Base-by-base conservation (phyloP, 1,140 invertebrate species). In the Mycetomoellerius zeteki region DNA sequence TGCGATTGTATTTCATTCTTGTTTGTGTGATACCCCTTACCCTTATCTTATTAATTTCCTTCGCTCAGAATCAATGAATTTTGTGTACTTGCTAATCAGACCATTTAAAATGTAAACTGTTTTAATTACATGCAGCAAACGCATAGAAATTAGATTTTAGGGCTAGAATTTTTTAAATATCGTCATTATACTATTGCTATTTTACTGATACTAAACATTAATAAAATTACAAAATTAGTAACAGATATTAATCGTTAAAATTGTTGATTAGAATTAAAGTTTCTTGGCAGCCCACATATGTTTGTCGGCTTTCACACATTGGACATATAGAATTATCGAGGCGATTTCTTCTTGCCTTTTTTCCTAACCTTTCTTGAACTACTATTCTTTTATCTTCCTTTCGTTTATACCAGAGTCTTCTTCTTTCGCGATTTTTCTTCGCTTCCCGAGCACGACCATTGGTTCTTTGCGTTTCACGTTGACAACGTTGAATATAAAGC, bases 341-440 rank as follows among this genome's bases (percentile, higher is more conserved):
- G 2, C 64, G 24, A 69, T 50, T 56, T 50, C 19, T 65, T 67
- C 24, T 50, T 7, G 4, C 27, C 27, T 69, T 47, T 37, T 52
- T 21, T 21, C n/a, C 16, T 47, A 37, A 6, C n/a, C n/a, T 47
- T 50, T 69, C 8, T 30, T 65, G 21, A 67, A 30, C 14, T 37
- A n/a, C 6, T 8, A 0, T 72, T 64, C 24, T 37, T 84, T 73
- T 47, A 27, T 50, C 50, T 33, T 58, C 69, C 33, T 82, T 58
- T 30, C 16, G 14, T 37, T 67, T 24, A 27, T 87, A 43, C 64
- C 72, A 67, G n/a, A 67, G n/a, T 77, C 54, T 64, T 77, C 54
- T 69, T 12, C n/a, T 73, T 81, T 81, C 76, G 43, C 86, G 89
- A 77, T 84, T 82, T 90, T 77, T 80, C 65, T 91, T 81, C 47